Conservation (phyloP, 1,140 invertebrate genomes). For the Lasioglossum albipes region DNA sequence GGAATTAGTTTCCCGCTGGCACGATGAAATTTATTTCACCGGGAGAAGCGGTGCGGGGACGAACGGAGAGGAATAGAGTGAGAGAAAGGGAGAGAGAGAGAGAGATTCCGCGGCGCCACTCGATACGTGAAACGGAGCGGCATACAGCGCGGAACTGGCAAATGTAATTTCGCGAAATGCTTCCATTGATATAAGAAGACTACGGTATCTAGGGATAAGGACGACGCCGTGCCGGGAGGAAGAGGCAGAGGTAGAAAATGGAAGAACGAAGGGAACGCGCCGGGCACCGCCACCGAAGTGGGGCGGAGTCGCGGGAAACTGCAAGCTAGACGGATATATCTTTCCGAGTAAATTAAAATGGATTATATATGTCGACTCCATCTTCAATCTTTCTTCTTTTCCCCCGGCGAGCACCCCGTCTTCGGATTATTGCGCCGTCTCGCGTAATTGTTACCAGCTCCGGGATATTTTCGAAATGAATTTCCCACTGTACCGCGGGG, state of each 20-base stretch:
- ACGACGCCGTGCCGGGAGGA: conserved; percentile 18
- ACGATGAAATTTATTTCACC: conserved; percentile 28
- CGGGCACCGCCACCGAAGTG: not conserved
- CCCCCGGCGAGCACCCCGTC: conserved; percentile 12
- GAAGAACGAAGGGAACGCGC: conserved; percentile 37
- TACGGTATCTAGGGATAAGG: conserved; percentile 51
- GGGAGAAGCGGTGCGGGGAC: not conserved
- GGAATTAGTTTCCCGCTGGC: not conserved
- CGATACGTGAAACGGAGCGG: conserved; percentile 44
- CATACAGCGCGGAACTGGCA: conserved; percentile 50
- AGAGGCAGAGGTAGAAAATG: conserved; percentile 52
- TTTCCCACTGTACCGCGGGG: not conserved
- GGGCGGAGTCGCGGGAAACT: conserved; percentile 57
- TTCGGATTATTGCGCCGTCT: conserved; percentile 57
- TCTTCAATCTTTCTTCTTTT: conserved; percentile 69
- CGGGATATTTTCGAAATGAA: conserved; percentile 16
- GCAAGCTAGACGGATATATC: conserved; percentile 74
- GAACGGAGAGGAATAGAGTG: not conserved
- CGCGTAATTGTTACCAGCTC: conserved; percentile 61
- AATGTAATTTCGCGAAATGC: conserved; percentile 73
- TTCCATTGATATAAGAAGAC: conserved; percentile 74
- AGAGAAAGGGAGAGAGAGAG: not conserved
- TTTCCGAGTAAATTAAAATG: conserved; percentile 75
- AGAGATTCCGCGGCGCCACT: conserved; percentile 29
- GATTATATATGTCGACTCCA: conserved; percentile 74